Percentiles rank a stretch among this genome's conserved stretches.
phyloP scores from a whole-genome alignment of 2,113 vertebrate species.

The Dolichotis patagonum region DNA sequence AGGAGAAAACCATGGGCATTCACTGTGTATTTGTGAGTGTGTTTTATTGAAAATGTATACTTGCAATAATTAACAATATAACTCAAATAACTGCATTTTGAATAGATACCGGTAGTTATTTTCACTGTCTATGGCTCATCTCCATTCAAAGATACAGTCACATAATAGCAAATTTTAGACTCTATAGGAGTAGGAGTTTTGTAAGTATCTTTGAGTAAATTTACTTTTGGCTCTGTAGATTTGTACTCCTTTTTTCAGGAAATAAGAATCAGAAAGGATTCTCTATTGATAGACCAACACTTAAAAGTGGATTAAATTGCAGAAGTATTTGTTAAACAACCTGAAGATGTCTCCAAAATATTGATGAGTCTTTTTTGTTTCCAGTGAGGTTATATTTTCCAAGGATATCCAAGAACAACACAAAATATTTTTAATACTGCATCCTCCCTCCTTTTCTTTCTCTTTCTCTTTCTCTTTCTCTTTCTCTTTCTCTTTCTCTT shows the following conservation, averaged over 20 bases:
- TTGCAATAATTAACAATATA: not conserved
- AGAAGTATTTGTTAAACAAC: not conserved
- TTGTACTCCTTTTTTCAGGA: not conserved
- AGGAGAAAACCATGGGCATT: not conserved
- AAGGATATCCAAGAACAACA: not conserved
- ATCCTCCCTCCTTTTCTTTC: accelerated
- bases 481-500: accelerated
- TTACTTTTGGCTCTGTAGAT: not conserved
- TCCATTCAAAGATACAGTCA: not conserved
- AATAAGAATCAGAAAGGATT: not conserved
- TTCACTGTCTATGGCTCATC: not conserved
- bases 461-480: accelerated
- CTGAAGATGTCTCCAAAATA: not conserved
- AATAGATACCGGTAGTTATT: not conserved
- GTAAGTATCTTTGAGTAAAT: not conserved
- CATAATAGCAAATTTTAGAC: not conserved
- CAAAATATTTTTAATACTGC: not conserved
- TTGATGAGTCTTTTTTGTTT: not conserved
- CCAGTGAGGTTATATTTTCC: slow-evolving; percentile 15
- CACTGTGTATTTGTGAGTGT: not conserved
- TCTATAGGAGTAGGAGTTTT: not conserved
- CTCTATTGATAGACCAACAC: not conserved
- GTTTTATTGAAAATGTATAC: not conserved
- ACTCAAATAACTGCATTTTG: not conserved
- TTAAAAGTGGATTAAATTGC: slow-evolving; percentile 6